A percentile compares a stretch with the other conserved stretches of the same genome.
Conservation (phyloP, 1,140 invertebrate genomes). For the Heliconius melpomene region DNA sequence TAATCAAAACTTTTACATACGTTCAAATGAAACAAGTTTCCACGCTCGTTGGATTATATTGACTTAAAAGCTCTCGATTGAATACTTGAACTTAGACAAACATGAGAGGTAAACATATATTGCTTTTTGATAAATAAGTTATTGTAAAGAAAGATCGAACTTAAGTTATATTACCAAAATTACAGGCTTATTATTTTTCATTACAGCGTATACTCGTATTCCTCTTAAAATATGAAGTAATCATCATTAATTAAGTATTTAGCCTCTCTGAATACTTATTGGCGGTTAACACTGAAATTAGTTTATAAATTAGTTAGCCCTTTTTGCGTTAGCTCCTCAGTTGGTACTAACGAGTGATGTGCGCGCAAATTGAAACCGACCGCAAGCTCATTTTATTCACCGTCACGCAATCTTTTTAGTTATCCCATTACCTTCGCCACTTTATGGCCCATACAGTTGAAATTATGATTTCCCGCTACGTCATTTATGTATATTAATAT, state of each 20-base stretch:
- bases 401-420: constrained; percentile 60
- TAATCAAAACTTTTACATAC: constrained; percentile 42
- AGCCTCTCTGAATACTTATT: constrained; percentile 16
- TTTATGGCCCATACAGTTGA: constrained; percentile 41
- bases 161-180: background rate
- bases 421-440: constrained; percentile 48
- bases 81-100: constrained; percentile 20
- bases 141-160: background rate
- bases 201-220: background rate
- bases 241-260: constrained; percentile 3
- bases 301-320: constrained; percentile 42
- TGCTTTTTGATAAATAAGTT: constrained; percentile 3
- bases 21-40: constrained; percentile 48
- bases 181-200: background rate
- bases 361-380: constrained; percentile 68
- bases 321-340: constrained; percentile 49
- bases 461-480: constrained; percentile 55
- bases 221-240: background rate
- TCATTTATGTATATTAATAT: constrained; percentile 42
- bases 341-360: constrained; percentile 57
- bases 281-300: constrained; percentile 33
- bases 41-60: constrained; percentile 42
- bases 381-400: constrained; percentile 66
- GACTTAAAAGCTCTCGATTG: constrained; percentile 36
- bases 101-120: background rate